phyloP scores from a whole-genome alignment of 2,888 invertebrate species.

The Drosophila eohydei region DNA sequence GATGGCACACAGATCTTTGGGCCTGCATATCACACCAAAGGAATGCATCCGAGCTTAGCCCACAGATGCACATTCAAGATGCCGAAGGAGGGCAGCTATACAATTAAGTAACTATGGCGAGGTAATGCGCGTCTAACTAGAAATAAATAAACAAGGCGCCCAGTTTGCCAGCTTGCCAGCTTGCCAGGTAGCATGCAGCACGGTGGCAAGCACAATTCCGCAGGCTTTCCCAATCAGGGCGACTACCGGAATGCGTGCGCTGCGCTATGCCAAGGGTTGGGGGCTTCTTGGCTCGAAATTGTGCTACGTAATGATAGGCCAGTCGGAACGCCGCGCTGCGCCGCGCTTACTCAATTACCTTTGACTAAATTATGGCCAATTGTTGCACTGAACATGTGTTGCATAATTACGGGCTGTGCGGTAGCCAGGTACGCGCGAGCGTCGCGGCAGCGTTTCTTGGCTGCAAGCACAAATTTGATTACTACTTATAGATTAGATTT shows the following conservation, averaged over 20 bases:
- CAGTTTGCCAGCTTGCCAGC: slow-evolving; percentile 28
- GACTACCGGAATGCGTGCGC: slow-evolving; percentile 38
- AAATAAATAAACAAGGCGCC: slow-evolving; percentile 77
- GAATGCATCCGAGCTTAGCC: slow-evolving; percentile 43
- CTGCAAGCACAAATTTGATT: slow-evolving; percentile 74
- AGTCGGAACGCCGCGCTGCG: slow-evolving; percentile 47
- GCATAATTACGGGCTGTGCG: slow-evolving; percentile 74
- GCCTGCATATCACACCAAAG: slow-evolving; percentile 55
- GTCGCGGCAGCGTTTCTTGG: slow-evolving; percentile 41
- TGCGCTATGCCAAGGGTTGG: slow-evolving; percentile 17
- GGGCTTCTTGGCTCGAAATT: slow-evolving; percentile 33
- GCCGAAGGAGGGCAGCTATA: slow-evolving; percentile 49
- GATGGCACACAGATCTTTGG: slow-evolving; percentile 27
- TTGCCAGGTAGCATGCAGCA: slow-evolving; percentile 24
- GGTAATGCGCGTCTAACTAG: slow-evolving; percentile 74
- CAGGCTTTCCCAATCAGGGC: slow-evolving; percentile 42
- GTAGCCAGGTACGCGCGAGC: slow-evolving; percentile 42
- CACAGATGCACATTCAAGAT: slow-evolving; percentile 25
- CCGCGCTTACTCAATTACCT: slow-evolving; percentile 75
- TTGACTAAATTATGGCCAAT: slow-evolving; percentile 80
- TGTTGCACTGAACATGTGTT: slow-evolving; percentile 78
- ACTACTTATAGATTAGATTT: slow-evolving; percentile 75
- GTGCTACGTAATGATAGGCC: slow-evolving; percentile 65
- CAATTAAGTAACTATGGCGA: slow-evolving; percentile 69
- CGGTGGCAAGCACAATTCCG: slow-evolving; percentile 20